These are phyloP conservation scores for Acestrorhynchus altus DNA, from an alignment of 2,797 vertebrate species.

Conservation along the genomic window DNA sequence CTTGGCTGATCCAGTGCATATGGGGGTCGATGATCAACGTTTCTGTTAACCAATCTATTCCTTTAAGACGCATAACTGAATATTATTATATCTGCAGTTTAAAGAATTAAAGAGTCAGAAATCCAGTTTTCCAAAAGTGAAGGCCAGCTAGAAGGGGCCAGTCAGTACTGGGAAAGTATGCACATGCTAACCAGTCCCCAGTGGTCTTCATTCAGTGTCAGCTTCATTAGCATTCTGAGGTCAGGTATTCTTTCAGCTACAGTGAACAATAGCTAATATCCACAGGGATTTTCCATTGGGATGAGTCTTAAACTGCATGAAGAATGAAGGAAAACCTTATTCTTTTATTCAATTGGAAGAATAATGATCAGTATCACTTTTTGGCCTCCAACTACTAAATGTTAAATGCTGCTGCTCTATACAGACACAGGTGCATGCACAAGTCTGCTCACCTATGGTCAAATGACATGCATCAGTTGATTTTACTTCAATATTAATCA, in stretches of 20 bases:
- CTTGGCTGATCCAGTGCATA: too few relatives aligned
- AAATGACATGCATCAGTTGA: too few relatives aligned
- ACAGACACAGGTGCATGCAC: too few relatives aligned
- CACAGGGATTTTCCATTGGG: neutral
- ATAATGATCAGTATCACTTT: neutral
- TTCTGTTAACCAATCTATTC: too few relatives aligned
- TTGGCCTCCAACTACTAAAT: neutral
- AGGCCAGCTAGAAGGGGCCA: neutral
- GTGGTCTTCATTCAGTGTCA: conserved; percentile 1
- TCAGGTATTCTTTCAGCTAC: conserved; percentile 3
- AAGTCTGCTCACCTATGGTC: too few relatives aligned
- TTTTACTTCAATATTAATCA: too few relatives aligned
- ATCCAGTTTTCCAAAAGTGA: neutral
- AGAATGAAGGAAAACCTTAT: neutral
- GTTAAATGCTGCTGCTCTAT: neutral
- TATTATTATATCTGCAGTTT: neutral
- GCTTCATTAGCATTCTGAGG: neutral
- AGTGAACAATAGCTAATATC: neutral
- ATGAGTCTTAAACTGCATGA: neutral
- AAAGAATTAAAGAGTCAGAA: neutral
- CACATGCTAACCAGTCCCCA: neutral
- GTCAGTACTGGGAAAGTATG: neutral
- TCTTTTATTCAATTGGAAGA: neutral
- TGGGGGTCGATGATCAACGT: too few relatives aligned
- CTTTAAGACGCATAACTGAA: neutral